These are phyloP conservation scores for Cremastinae sp. DNA, from an alignment of 2,888 invertebrate genomes.

Conservation along the genomic window DNA sequence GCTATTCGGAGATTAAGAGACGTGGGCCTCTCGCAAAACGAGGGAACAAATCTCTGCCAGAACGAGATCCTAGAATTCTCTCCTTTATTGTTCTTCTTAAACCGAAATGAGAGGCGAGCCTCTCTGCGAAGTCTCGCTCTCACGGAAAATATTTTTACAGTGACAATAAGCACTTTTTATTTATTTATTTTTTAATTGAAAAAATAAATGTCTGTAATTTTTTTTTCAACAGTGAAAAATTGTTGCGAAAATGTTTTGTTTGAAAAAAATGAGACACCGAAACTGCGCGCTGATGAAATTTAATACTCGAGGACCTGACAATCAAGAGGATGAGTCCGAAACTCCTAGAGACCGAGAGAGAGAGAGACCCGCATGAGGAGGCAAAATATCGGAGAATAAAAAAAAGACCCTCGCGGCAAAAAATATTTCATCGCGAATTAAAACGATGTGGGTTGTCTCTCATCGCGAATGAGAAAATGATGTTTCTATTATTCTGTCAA, in stretches of 20 bases:
- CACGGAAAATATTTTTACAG: no score
- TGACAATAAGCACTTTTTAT: neutral
- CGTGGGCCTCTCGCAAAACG: conserved; percentile 4
- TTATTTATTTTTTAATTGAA: neutral
- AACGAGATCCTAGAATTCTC: neutral
- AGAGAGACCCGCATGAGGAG: conserved; percentile 48
- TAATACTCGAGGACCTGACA: conserved; percentile 36
- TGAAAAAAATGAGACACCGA: neutral
- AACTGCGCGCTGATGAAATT: conserved; percentile 28
- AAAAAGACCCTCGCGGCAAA: conserved; percentile 28
- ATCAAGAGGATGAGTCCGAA: conserved; percentile 46
- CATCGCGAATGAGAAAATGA: conserved; percentile 5
- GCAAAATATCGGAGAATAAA: conserved; percentile 20
- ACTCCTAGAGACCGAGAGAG: conserved; percentile 23
- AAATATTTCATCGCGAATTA: conserved; percentile 15
- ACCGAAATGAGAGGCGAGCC: neutral
- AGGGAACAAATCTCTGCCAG: no score
- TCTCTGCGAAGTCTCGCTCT: no score
- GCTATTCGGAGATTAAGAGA: conserved; percentile 64
- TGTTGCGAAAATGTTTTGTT: neutral
- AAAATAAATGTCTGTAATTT: neutral
- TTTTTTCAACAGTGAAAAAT: neutral
- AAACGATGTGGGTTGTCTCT: conserved; percentile 46
- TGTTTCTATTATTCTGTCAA: neutral
- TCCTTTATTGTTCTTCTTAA: neutral